Base-by-base conservation (phyloP, 2,888 invertebrate species). In the Chrysolina haemoptera region DNA sequence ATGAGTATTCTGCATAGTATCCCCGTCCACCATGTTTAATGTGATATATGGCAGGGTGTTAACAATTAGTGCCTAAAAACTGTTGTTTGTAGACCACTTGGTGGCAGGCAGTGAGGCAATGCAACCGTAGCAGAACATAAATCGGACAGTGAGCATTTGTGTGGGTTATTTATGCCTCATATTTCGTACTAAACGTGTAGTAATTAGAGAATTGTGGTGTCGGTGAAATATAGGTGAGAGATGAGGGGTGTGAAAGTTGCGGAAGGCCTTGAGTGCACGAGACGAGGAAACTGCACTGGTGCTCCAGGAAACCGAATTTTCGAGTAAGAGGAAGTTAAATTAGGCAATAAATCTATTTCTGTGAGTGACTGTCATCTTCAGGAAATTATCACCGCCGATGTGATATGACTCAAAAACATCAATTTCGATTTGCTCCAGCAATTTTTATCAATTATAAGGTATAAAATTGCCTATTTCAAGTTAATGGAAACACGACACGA, bases 141-240 rank as follows among this genome's bases (percentile, higher is more conserved):
- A 86, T 86, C 86, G 85, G 86, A 85, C 86, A 84, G 85, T 85
- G 86, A 86, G 86, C 86, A 86, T 86, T 87, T 85, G 86, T 83
- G 84, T 81, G 81, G 80, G 85, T 86, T 87, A 88, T 88, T 87
- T 87, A 88, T 88, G 87, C 83, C 86, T 88, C 87, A 88, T 88
- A 88, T 88, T 88, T 88, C 85, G 86, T 83, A 84, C 85, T 87
- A 87, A 88, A 87, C 86, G 87, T 85, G 84, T 82, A 84, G 88
- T 88, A 88, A 88, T 88, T 88, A 87, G 87, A 87, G 88, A 87
- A 88, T 86, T 87, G 88, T 85, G 88, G 88, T 87, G 84, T 85
- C 85, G 81, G 85, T 87, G 86, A 87, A 86, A 86, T 87, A 87
- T 87, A 84, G 85, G 84, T 83, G 83, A 85, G 84, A 82, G 84